Percentiles rank a stretch among this genome's conserved stretches.
Conservation (phyloP, 2,888 invertebrate genomes). For the Ferdinandea cuprea region DNA sequence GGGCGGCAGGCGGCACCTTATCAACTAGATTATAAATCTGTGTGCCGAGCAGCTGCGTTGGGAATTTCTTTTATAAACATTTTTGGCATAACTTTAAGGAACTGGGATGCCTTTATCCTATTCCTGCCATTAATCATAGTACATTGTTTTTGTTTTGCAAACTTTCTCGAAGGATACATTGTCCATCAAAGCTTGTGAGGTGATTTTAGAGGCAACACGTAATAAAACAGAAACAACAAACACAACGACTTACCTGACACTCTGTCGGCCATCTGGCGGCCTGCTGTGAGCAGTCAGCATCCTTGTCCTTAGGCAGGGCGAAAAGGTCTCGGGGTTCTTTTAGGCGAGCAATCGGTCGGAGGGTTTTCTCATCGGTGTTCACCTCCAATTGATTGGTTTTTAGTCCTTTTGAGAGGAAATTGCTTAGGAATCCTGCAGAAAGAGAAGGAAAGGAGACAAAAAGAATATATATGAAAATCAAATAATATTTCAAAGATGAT, state of each 20-base stretch:
- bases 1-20: no score
- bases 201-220: conserved; percentile 4
- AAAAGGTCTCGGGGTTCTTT: conserved; percentile 89
- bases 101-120: background rate
- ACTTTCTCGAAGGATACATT: conserved; percentile 4
- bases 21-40: conserved; percentile 10
- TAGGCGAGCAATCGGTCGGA: conserved; percentile 86
- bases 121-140: conserved; percentile 42
- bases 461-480: conserved; percentile 1
- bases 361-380: conserved; percentile 87
- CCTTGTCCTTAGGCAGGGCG: conserved; percentile 87
- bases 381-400: conserved; percentile 89
- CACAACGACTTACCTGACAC: conserved; percentile 92
- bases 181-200: background rate
- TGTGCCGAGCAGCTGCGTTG: conserved; percentile 27
- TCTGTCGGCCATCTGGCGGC: conserved; percentile 94
- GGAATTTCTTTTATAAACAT: conserved; percentile 28
- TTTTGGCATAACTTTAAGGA: background rate
- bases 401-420: conserved; percentile 83
- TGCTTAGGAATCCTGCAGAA: conserved; percentile 81
- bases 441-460: no score
- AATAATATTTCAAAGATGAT: conserved; percentile 32
- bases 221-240: background rate
- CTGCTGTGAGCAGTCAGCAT: conserved; percentile 88
- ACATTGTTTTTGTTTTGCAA: conserved; percentile 1